Evolutionary conservation across 2,888 invertebrate genomes (phyloP), one percentile per base, ranked within the genome.

Genomic region (Auanema freiburgensis): DNA sequence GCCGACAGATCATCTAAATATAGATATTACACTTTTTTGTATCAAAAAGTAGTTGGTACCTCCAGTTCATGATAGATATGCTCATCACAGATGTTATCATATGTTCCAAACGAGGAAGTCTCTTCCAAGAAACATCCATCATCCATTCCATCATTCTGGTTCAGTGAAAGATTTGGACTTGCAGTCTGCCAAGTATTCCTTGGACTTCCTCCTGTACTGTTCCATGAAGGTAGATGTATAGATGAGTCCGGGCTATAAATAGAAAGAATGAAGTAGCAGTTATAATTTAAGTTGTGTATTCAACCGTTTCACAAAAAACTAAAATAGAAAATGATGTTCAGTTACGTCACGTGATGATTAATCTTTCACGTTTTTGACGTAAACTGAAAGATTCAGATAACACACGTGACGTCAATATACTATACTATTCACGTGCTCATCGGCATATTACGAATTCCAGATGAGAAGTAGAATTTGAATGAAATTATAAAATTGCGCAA

Each of bases 1-100:
- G 46, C 2, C 62, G 62, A 21, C 62, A 62, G 24, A 57, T 51
- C 6, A 50, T 41, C 61, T 61, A 24, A 33, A 61, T 44, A 33
- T 44, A 6, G 10, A 8, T 33, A 5, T 33, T 33, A 33, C 4
- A 33, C 33, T 3, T 33, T 33, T 3, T 33, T 33, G 33, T 33
- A 4, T 14, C 10, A 42, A 21, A 8, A 12, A 12, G 5, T 33
- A n/a, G 18, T 2, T 6, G 4, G 11, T 24, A 69, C 67, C 68
- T 68, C 63, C 16, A 73, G 59, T 53, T 73, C 69, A 50, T 73
- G 73, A 54, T 73, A 73, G 41, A 72, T 66, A 50, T 72, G 62
- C 43, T 62, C 62, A 11, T 63, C 63, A 41, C 46, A 53, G 16
- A 63, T 63, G 40, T 63, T 63, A 40, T 63, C 63, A 23, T 63